A percentile compares a stretch with the other conserved stretches of the same genome.
These are phyloP conservation scores for Dinomys branickii DNA, from an alignment of 2,113 vertebrate genomes.

Conservation along the genomic window DNA sequence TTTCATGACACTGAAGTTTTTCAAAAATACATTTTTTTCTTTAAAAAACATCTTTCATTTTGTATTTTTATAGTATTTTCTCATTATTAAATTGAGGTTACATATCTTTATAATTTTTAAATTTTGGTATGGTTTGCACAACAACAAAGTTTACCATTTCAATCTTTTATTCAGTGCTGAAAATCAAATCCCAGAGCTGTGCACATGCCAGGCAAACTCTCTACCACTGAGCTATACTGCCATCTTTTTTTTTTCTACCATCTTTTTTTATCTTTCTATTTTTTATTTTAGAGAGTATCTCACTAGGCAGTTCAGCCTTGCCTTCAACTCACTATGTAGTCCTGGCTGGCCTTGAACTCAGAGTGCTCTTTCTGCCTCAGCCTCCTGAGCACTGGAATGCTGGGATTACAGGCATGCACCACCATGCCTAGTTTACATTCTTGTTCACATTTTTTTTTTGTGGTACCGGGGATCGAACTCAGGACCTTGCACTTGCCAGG, in stretches of 20 bases:
- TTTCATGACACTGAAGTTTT: background rate
- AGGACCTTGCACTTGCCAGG: too few relatives aligned
- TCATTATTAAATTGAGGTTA: background rate
- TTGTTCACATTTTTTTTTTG: too few relatives aligned
- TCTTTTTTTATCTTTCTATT: background rate
- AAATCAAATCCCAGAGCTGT: background rate
- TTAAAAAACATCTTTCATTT: background rate
- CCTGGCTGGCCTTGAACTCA: too few relatives aligned
- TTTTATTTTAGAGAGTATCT: too few relatives aligned
- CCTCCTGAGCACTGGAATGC: too few relatives aligned
- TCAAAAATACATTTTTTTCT: background rate
- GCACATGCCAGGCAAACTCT: background rate
- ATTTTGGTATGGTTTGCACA: background rate
- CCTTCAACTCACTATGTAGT: too few relatives aligned
- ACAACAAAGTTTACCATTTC: background rate
- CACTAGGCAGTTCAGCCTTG: too few relatives aligned
- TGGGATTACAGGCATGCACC: too few relatives aligned
- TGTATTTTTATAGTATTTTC: background rate
- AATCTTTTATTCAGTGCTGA: background rate
- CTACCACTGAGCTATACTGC: background rate
- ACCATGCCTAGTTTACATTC: too few relatives aligned
- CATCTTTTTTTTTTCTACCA: background rate
- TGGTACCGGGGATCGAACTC: too few relatives aligned
- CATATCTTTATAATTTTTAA: background rate
- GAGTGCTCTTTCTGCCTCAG: too few relatives aligned